Evolutionary conservation across 1,140 invertebrate genomes (phyloP), one percentile per base, ranked within the genome.

Genomic region (Bombus waltoni): DNA sequence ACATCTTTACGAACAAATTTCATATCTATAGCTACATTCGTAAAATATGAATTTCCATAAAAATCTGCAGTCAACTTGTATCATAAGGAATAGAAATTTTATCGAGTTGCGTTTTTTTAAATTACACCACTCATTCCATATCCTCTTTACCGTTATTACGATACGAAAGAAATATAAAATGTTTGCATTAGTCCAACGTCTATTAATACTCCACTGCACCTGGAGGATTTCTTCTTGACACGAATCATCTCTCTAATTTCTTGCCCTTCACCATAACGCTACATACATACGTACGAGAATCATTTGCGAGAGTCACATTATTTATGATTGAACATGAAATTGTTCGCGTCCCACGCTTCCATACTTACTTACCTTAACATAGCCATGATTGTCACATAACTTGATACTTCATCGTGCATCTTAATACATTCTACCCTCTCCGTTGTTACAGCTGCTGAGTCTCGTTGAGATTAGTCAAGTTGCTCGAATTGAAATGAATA

Each of bases 321-420:
- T 85, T 85, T 85, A 85, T 72, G 83, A 85, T 80, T 22, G 83
- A 80, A 80, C 83, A 65, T 72, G 83, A 80, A 85, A 80, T 85
- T 85, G 83, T 80, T 32, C 66, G 40, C 83, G 76, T 85, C 83
- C 83, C 42, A 85, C 83, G 83, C 83, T 62, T 62, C 38, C 76
- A 44, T 71, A 62, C 40, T 25, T 53, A 62, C 75, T 84, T 78
- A 35, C 75, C 47, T 72, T 72, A 62, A 79, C 83, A 66, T 2
- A 62, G 68, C 35, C 57, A 72, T 62, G 68, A 85, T 73, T 72
- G 76, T 85, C 83, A 53, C 68, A 72, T 72, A 80, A 80, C 77
- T 80, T 18, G 83, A 40, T 80, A 62, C 83, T 62, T 84, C 47
- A 32, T 40, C 32, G 22, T 32, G 53, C 47, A 18, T 83, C 62